Evolutionary conservation across 1,140 invertebrate species (phyloP), one percentile per base, ranked within the genome.

Genomic region (Harpegnathos saltator): DNA sequence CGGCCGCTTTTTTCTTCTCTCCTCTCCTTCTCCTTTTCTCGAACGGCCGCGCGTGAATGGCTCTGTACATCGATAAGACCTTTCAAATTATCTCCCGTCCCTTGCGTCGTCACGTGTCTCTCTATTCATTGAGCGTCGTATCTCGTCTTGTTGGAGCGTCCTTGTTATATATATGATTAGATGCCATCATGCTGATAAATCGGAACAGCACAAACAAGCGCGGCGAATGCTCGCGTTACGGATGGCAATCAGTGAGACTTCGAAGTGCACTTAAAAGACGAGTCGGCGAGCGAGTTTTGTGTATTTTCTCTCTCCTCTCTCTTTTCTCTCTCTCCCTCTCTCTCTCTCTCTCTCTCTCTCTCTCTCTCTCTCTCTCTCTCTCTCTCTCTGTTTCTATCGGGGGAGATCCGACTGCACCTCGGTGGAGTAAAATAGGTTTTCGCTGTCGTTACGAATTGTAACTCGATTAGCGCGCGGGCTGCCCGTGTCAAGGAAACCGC

Each of bases 401-500:
- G 59, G 22, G 56, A 58, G 44, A n/a, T n/a, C n/a, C n/a, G n/a
- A n/a, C 14, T n/a, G 22, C 69, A 17, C 3, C n/a, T n/a, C 33
- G 22, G 17, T 12, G 22, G 1, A 14, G 19, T 56, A 58, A 75
- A 80, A 59, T 59, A 58, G 52, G 71, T 80, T 71, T 71, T 58
- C 33, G 22, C 24, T 58, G 33, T 59, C 75, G 24, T 71, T 80
- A 58, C 33, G 14, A 69, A 56, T 63, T 69, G n/a, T 78, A 78
- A 78, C 7, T 58, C 22, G n/a, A 69, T 80, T 80, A 69, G 58
- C 19, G 33, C 14, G 15, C 33, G 14, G 63, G 22, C 15, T 15
- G 26, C 14, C 9, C 7, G 75, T 80, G 75, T 71, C 75, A 80
- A 71, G 65, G 52, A 80, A 80, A 80, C 33, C 38, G 52, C 19